Base-by-base conservation (phyloP, 1,140 invertebrate genomes). In the Teleogryllus occipitalis region DNA sequence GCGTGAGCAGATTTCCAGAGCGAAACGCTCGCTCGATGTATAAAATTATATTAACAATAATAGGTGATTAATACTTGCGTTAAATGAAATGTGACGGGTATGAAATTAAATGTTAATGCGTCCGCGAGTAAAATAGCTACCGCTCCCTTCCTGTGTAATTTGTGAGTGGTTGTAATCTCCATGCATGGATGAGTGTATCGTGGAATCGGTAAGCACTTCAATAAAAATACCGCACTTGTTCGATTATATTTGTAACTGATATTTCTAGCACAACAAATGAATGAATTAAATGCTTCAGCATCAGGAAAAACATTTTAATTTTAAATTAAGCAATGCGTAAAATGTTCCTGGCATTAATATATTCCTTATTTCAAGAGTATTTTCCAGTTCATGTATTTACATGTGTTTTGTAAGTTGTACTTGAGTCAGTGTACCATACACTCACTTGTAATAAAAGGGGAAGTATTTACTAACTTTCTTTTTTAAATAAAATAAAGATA, bases 31-130 rank as follows among this genome's bases (percentile, higher is more conserved):
- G 54, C 0, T 65, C 18, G 54, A 14, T 65, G 10, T 65, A 65
- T 65, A 65, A 65, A 65, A 65, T 65, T 10, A 65, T 65, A 65
- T 65, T 65, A 65, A 65, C 54, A 65, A 65, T 65, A 65, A 65
- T 65, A 65, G 54, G 54, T 65, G 54, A 65, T 65, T 65, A 65
- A 65, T 65, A 65, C 54, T 65, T 65, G 54, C 54, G 54, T 65
- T 65, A 65, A 65, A 65, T 65, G 54, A 65, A 65, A 18, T 18
- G 54, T 65, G 54, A 65, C 54, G 54, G 54, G 10, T 65, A 65
- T 18, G 54, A 65, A 65, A 65, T 65, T 65, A 65, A 65, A 65
- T 65, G 54, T 65, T 65, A 65, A 65, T 65, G 54, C 54, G 54
- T 7, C 2, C 54, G 54, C 2, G 54, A 65, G 18, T 65, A 65